Conservation (phyloP, 2,113 vertebrate genomes). For the Indicator indicator region DNA sequence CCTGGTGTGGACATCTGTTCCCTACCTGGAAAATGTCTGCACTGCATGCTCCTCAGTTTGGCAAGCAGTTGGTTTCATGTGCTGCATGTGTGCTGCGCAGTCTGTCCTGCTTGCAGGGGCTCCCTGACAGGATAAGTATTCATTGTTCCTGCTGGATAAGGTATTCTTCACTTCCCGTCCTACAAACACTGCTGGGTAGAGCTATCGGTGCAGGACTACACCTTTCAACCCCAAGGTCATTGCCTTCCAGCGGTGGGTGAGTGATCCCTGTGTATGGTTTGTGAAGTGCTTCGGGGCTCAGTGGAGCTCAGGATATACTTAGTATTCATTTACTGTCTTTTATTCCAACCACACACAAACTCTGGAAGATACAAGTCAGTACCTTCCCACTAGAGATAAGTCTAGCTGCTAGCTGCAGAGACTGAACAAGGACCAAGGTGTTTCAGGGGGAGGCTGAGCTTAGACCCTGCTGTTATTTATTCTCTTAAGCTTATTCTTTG, state of each 20-base stretch:
- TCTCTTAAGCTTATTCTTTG: not conserved
- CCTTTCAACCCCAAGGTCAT: slow-evolving; percentile 33
- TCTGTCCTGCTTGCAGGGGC: not conserved
- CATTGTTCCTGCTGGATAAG: slow-evolving; percentile 32
- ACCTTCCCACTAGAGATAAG: not conserved
- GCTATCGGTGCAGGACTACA: slow-evolving; percentile 64
- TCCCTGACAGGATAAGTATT: slow-evolving; percentile 40
- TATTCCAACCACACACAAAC: not conserved
- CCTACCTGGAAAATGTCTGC: not conserved
- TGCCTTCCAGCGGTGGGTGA: slow-evolving; percentile 65
- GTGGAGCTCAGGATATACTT: not conserved
- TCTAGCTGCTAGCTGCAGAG: not conserved
- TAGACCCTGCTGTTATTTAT: not conserved
- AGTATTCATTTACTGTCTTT: not conserved
- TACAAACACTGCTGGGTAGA: slow-evolving; percentile 49
- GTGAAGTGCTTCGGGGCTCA: slow-evolving; percentile 13
- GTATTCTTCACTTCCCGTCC: slow-evolving; percentile 59
- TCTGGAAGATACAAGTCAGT: not conserved
- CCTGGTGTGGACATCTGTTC: accelerated
- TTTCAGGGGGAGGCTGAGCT: not conserved
- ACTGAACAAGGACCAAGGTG: not conserved
- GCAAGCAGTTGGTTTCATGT: not conserved
- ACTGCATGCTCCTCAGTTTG: not conserved
- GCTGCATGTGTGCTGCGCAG: not conserved
- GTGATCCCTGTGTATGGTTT: slow-evolving; percentile 11